A percentile compares a stretch with the other conserved stretches of the same genome.
These are phyloP conservation scores for Parochlus steinenii DNA, from an alignment of 2,888 invertebrate genomes.

Conservation along the genomic window DNA sequence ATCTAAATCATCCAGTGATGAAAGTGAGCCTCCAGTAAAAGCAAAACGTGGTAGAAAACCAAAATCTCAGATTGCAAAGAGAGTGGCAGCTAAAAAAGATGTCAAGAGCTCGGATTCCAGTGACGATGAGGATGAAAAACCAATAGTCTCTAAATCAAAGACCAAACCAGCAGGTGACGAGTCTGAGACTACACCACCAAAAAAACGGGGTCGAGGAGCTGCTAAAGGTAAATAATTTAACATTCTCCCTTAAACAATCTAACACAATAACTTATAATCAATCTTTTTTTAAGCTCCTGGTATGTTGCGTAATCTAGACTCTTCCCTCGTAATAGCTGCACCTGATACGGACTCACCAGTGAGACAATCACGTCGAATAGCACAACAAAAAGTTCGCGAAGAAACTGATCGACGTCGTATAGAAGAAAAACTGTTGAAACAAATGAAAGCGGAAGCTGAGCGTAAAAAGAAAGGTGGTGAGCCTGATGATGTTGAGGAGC, in stretches of 20 bases:
- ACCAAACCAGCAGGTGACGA: no score
- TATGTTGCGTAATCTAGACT: slow-evolving; percentile 10
- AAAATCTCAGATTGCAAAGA: no score
- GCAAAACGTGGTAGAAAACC: no score
- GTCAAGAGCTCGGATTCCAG: no score
- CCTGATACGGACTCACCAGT: slow-evolving; percentile 31
- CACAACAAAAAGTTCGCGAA: slow-evolving; percentile 73
- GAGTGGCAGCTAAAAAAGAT: no score
- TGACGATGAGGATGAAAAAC: no score
- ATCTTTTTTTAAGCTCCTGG: slow-evolving; percentile 4
- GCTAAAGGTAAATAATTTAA: no score
- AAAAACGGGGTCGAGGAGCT: slow-evolving; percentile 1
- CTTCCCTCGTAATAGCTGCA: slow-evolving; percentile 16
- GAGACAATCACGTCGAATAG: slow-evolving; percentile 68
- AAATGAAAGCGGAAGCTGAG: slow-evolving; percentile 46
- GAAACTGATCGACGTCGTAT: slow-evolving; percentile 59
- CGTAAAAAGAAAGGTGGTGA: slow-evolving; percentile 31
- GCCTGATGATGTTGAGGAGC: slow-evolving; percentile 17
- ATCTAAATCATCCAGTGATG: no score
- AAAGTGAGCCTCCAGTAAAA: no score
- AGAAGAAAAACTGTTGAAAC: slow-evolving; percentile 54
- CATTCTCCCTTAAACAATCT: slow-evolving; percentile 2
- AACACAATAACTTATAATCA: background rate
- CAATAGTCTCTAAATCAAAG: no score
- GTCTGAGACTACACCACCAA: slow-evolving; percentile 1